Evolutionary conservation across 1,140 invertebrate species (phyloP).

Genomic region (Solenopsis fugax): DNA sequence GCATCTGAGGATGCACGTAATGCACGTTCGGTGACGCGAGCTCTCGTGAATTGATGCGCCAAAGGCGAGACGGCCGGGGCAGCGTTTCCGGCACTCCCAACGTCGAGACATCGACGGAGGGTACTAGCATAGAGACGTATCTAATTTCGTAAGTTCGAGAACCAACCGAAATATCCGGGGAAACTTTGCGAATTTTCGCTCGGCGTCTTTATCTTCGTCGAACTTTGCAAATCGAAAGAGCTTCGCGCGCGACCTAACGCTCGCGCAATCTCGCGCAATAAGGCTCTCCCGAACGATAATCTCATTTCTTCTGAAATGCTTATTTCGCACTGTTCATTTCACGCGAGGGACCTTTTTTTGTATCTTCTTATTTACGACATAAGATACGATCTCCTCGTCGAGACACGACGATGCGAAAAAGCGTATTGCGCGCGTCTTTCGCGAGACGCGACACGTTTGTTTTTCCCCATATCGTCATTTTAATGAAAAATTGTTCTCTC

Average conservation of each 20-base stretch:
- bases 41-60: conserved; percentile 5
- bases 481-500: neutral
- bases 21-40: conserved; percentile 26
- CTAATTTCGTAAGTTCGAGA: conserved; percentile 48
- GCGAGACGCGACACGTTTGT: neutral
- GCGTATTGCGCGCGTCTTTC: neutral
- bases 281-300: conserved; percentile 12
- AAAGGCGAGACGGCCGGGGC: too few relatives aligned
- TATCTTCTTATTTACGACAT: conserved; percentile 19
- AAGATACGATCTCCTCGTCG: neutral
- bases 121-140: neutral
- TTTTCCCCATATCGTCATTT: conserved; percentile 19
- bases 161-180: conserved; percentile 37
- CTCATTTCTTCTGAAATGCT: neutral
- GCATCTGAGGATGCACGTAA: neutral
- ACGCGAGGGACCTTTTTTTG: neutral
- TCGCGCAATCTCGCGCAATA: neutral
- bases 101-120: conserved; percentile 3
- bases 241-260: neutral
- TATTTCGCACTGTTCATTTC: neutral
- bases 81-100: conserved; percentile 4
- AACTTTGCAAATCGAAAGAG: conserved; percentile 29
- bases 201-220: conserved; percentile 32
- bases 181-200: conserved; percentile 42
- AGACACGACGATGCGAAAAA: neutral